phyloP scores from a whole-genome alignment of 1,140 invertebrate species.

The Calliopsis andreniformis region DNA sequence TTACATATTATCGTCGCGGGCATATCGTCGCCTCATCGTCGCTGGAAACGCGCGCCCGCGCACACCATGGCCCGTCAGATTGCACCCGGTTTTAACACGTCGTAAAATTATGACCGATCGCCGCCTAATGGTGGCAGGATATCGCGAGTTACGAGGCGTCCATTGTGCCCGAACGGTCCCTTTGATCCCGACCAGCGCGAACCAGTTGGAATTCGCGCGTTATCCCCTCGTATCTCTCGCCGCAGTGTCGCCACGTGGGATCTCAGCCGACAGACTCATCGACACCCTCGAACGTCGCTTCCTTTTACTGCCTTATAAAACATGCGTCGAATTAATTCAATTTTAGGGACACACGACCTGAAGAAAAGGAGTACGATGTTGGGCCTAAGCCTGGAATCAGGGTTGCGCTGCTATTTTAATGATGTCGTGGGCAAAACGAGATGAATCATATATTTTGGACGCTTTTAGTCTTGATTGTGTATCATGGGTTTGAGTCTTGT shows the following conservation, averaged over 20 bases:
- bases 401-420: too few species aligned
- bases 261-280: neutral
- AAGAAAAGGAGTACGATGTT: too few species aligned
- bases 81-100: constrained; percentile 67
- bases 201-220: constrained; percentile 37
- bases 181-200: constrained; percentile 49
- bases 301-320: constrained; percentile 11
- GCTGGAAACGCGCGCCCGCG: too few species aligned
- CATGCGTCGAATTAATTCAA: constrained; percentile 10
- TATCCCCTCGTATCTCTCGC: constrained; percentile 12
- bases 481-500: too few species aligned
- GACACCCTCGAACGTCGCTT: neutral
- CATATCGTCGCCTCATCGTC: constrained; percentile 3
- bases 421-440: too few species aligned
- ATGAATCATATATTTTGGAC: too few species aligned
- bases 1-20: constrained; percentile 60
- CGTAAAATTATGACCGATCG: constrained; percentile 68
- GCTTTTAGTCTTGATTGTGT: too few species aligned
- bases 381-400: too few species aligned
- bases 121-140: constrained; percentile 52
- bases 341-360: neutral
- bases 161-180: constrained; percentile 45
- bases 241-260: constrained; percentile 21
- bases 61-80: constrained; percentile 53
- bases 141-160: constrained; percentile 51